Percentiles rank a stretch among this genome's conserved stretches.
phyloP scores from a whole-genome alignment of 2,113 vertebrate genomes.

The Ictidomys tridecemlineatus region DNA sequence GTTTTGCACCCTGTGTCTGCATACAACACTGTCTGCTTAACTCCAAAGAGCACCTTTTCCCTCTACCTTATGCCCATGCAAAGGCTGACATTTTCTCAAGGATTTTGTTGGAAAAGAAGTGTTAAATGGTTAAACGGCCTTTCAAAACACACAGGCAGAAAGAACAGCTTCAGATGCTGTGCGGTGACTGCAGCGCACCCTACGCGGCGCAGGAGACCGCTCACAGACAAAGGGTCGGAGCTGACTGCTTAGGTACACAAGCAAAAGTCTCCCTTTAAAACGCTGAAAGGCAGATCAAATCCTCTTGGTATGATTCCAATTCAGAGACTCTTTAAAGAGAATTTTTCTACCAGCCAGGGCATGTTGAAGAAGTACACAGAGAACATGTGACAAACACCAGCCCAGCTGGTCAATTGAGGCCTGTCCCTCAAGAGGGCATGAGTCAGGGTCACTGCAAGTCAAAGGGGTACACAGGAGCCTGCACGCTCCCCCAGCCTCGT shows the following conservation, averaged over 20 bases:
- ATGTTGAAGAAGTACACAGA: rapidly evolving
- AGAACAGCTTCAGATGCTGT: not conserved
- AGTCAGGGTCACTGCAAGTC: not conserved
- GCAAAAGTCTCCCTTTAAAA: not conserved
- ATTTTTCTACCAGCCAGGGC: not conserved
- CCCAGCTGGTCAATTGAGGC: not conserved
- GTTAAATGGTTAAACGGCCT: not conserved
- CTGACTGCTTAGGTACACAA: not conserved
- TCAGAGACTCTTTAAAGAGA: not conserved
- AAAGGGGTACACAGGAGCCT: not conserved
- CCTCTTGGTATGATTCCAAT: not conserved
- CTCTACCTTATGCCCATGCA: not conserved
- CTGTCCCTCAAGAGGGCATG: not conserved
- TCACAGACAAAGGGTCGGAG: not conserved
- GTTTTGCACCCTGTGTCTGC: rapidly evolving
- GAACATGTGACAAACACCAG: not conserved
- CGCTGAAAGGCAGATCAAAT: not conserved
- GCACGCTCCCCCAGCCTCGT: rapidly evolving
- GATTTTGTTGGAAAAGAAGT: not conserved
- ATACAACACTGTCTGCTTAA: rapidly evolving
- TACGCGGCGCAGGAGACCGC: not conserved
- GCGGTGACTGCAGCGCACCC: not conserved
- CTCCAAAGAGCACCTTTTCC: not conserved
- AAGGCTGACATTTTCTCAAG: not conserved
- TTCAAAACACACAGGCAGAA: not conserved